These are phyloP conservation scores for Meganola albula DNA, from an alignment of 2,888 invertebrate genomes.

Conservation along the genomic window DNA sequence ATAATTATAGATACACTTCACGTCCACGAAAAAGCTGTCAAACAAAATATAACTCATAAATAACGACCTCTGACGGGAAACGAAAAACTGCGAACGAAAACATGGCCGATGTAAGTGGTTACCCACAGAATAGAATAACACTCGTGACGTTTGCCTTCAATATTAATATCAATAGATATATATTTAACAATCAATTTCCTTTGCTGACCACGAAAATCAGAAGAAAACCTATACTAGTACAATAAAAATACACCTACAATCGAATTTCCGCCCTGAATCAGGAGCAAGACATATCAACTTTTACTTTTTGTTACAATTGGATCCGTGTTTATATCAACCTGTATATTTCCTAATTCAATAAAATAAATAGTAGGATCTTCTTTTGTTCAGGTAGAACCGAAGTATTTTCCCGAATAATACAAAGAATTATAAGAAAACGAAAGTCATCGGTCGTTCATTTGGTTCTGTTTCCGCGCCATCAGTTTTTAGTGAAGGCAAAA, in stretches of 20 bases:
- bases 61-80: too few species aligned
- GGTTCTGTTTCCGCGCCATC: constrained; percentile 60
- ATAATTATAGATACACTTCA: too few species aligned
- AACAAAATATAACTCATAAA: too few species aligned
- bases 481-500: constrained; percentile 52
- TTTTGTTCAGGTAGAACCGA: constrained; percentile 42
- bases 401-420: constrained; percentile 50
- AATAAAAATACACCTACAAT: constrained; percentile 19
- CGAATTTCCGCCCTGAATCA: constrained; percentile 22
- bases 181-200: constrained; percentile 10
- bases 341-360: constrained; percentile 29
- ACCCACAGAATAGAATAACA: too few species aligned
- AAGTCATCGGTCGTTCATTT: constrained; percentile 71
- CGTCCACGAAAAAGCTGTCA: too few species aligned
- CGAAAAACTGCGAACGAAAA: too few species aligned
- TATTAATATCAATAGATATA: too few species aligned
- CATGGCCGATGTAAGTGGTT: too few species aligned
- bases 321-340: constrained; percentile 23
- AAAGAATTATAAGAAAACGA: constrained; percentile 62
- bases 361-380: constrained; percentile 39
- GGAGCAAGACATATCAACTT: constrained; percentile 7
- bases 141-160: too few species aligned
- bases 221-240: constrained; percentile 7
- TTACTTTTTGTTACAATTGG: constrained; percentile 16
- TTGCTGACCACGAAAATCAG: constrained; percentile 4